A percentile compares a stretch with the other conserved stretches of the same genome.
Conservation (phyloP, 2,113 vertebrate genomes). For the Sturnus vulgaris region DNA sequence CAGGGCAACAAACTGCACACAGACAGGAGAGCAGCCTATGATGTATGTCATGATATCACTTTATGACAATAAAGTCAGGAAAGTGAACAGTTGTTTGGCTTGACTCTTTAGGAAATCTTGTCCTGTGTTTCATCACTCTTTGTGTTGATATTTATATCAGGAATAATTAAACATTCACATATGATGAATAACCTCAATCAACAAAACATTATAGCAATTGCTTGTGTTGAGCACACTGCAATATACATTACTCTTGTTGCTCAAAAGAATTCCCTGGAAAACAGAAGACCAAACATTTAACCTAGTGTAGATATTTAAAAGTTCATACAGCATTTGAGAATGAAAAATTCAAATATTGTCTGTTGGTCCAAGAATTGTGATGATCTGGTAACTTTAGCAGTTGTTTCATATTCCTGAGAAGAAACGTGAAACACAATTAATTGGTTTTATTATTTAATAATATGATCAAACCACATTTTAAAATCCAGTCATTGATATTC, state of each 20-base stretch:
- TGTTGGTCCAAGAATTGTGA: not conserved
- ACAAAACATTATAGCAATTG: not conserved
- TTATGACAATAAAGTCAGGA: not conserved
- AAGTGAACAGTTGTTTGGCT: not conserved
- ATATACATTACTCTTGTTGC: not conserved
- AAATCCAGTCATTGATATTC: not conserved
- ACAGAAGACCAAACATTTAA: not conserved
- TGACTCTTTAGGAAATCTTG: not conserved
- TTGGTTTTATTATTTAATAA: not conserved
- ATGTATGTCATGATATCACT: not conserved
- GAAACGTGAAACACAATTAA: not conserved
- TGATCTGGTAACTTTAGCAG: not conserved
- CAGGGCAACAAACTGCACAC: not conserved
- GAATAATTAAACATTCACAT: not conserved
- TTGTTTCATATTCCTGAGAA: not conserved
- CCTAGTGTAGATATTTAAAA: not conserved
- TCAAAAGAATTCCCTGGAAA: not conserved
- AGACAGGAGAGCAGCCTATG: not conserved
- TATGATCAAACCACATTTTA: not conserved
- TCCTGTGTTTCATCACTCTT: not conserved
- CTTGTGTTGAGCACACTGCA: not conserved
- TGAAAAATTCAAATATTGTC: not conserved
- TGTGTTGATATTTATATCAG: not conserved
- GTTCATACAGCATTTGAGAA: not conserved
- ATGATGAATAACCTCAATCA: not conserved